Evolutionary conservation across 1,140 invertebrate species (phyloP).

Genomic region (Spodoptera litura): DNA sequence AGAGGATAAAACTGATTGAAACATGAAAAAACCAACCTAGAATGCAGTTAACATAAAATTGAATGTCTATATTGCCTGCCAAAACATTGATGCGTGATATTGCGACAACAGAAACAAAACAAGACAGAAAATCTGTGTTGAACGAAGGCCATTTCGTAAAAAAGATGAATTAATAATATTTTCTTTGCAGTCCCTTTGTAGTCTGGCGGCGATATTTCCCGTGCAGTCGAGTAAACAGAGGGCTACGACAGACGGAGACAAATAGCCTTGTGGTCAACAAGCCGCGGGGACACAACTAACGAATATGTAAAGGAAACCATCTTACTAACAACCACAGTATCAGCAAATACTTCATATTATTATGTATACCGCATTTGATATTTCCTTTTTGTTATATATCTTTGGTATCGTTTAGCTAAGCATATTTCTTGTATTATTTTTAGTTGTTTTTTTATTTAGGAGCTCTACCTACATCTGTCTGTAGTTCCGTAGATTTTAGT

Average conservation of each 20-base stretch:
- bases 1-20: too few relatives aligned
- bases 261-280: background rate
- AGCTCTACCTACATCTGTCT: too few relatives aligned
- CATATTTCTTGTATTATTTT: too few relatives aligned
- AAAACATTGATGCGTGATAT: too few relatives aligned
- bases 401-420: background rate
- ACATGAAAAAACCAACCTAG: too few relatives aligned
- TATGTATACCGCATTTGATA: background rate
- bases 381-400: background rate
- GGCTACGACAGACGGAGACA: background rate
- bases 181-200: conserved; percentile 2
- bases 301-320: conserved; percentile 16
- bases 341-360: background rate
- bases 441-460: too few relatives aligned
- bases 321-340: conserved; percentile 24
- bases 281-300: background rate
- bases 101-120: too few relatives aligned
- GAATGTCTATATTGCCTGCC: too few relatives aligned
- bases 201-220: conserved; percentile 9
- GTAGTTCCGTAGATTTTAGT: too few relatives aligned
- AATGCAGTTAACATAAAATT: too few relatives aligned
- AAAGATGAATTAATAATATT: conserved; percentile 7
- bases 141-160: background rate
- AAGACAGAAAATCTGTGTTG: too few relatives aligned
- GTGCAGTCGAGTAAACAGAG: conserved; percentile 9